Conservation (phyloP, 2,113 vertebrate genomes). For the Urocolius indicus region DNA sequence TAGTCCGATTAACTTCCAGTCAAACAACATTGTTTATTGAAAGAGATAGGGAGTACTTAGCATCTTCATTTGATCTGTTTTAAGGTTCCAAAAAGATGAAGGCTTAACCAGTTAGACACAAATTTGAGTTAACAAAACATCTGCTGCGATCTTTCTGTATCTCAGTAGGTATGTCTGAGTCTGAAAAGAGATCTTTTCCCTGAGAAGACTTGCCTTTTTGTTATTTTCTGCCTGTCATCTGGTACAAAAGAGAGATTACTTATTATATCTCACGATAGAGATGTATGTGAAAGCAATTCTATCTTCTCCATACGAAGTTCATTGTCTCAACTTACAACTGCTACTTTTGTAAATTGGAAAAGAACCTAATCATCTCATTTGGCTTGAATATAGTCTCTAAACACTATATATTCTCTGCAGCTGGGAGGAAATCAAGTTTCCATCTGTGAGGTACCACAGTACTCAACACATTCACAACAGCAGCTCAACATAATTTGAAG, state of each 20-base stretch:
- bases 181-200: not conserved
- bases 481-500: not conserved
- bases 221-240: not conserved
- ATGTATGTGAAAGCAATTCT: not conserved
- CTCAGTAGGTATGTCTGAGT: not conserved
- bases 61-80: accelerated
- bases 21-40: accelerated
- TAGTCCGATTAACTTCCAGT: not conserved
- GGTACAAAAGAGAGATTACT: not conserved
- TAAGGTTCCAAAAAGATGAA: not conserved
- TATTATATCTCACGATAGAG: not conserved
- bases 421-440: conserved; percentile 6
- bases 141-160: not conserved
- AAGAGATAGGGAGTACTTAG: not conserved
- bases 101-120: not conserved
- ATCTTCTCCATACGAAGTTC: not conserved
- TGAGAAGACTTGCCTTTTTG: not conserved
- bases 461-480: not conserved
- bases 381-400: not conserved
- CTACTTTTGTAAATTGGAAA: not conserved
- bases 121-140: not conserved
- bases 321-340: not conserved
- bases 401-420: not conserved
- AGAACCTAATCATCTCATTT: not conserved
- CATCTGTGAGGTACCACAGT: not conserved